Percentiles rank a stretch among this genome's conserved stretches.
These are phyloP conservation scores for Chaetodon trifasciatus DNA, from an alignment of 2,797 vertebrate genomes.

Conservation along the genomic window DNA sequence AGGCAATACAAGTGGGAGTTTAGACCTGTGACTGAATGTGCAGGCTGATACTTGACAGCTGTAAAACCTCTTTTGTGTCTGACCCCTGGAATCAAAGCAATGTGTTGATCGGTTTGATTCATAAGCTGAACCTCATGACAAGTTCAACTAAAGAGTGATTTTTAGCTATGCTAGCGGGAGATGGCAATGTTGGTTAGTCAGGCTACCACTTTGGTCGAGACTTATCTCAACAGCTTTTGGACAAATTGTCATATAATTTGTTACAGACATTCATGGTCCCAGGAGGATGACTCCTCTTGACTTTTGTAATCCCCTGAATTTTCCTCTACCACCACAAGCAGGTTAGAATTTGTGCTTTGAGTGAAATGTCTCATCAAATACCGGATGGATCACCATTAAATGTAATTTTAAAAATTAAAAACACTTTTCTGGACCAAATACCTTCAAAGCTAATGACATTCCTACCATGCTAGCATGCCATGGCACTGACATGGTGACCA, in stretches of 20 bases:
- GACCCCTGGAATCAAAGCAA: background rate
- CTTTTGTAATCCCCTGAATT: background rate
- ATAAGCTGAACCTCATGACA: background rate
- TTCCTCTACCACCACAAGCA: background rate
- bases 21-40: background rate
- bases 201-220: background rate
- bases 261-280: background rate
- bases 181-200: background rate
- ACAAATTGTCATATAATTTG: background rate
- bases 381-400: background rate
- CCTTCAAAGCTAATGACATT: background rate
- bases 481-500: no score
- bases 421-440: background rate
- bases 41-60: background rate
- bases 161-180: background rate
- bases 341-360: background rate
- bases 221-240: background rate
- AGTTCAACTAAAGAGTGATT: background rate
- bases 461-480: background rate
- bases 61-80: background rate
- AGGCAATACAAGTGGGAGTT: conserved; percentile 18
- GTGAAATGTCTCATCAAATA: background rate
- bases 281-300: background rate
- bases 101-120: background rate
- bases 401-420: background rate